These are phyloP conservation scores for Timema cristinae DNA, from an alignment of 2,888 invertebrate species.

Conservation along the genomic window DNA sequence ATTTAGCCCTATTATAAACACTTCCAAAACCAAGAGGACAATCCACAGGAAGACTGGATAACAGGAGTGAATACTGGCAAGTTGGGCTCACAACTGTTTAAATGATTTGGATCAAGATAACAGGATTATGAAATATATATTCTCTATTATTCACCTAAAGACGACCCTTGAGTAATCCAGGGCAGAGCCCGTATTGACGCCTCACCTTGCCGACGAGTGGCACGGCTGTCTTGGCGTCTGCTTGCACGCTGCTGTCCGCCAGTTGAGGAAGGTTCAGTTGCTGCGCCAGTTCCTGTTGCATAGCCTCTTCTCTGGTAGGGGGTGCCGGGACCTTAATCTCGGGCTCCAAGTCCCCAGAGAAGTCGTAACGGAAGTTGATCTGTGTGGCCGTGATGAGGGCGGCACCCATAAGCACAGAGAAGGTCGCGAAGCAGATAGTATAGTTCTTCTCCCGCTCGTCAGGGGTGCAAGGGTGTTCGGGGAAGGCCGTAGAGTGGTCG, in stretches of 20 bases:
- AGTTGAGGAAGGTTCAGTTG: conserved; percentile 78
- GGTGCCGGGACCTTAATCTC: conserved; percentile 43
- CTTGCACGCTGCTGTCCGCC: conserved; percentile 57
- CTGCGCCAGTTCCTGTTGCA: conserved; percentile 79
- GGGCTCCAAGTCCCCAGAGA: conserved; percentile 25
- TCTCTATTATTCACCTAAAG: no score
- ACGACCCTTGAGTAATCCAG: neutral
- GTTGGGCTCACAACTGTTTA: no score
- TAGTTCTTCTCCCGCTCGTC: conserved; percentile 94
- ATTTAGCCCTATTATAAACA: no score
- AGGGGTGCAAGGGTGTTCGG: conserved; percentile 86
- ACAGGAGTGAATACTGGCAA: no score
- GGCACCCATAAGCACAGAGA: conserved; percentile 93
- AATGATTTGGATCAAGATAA: no score
- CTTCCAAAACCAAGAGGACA: no score
- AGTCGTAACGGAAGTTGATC: conserved; percentile 55
- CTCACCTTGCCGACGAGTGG: conserved; percentile 46
- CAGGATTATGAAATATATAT: no score
- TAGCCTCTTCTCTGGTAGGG: conserved; percentile 66
- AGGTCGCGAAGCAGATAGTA: conserved; percentile 96
- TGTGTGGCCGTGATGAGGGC: conserved; percentile 90
- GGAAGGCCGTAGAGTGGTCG: conserved; percentile 95
- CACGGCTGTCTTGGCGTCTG: conserved; percentile 43
- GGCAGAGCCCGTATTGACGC: neutral
- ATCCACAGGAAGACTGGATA: no score